Evolutionary conservation across 2,888 invertebrate species (phyloP).

Genomic region (Linnaemya vulpina): DNA sequence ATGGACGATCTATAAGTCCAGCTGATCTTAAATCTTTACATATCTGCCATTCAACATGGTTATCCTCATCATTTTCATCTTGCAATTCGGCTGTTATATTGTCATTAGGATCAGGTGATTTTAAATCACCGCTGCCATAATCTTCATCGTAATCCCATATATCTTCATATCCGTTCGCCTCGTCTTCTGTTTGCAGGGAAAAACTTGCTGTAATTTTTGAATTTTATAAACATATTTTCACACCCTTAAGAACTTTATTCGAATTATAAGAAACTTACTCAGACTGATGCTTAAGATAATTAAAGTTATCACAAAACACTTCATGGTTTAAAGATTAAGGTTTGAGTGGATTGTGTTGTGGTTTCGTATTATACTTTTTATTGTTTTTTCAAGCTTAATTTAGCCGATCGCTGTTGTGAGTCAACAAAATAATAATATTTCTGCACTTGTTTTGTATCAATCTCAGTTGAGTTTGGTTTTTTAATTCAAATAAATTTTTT

Average conservation of each 20-base stretch:
- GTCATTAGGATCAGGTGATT: not conserved
- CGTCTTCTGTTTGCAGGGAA: not conserved
- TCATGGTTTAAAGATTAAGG: constrained; percentile 6
- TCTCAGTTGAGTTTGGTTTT: constrained; percentile 1
- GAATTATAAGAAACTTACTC: constrained; percentile 36
- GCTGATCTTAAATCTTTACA: constrained; percentile 77
- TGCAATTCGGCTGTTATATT: constrained; percentile 60
- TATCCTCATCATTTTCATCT: constrained; percentile 76
- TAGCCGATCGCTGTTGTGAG: constrained; percentile 29
- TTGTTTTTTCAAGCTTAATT: not conserved
- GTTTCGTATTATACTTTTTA: not conserved
- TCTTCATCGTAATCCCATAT: no score
- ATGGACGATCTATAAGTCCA: constrained; percentile 76
- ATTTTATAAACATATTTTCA: no score
- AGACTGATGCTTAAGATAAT: constrained; percentile 5
- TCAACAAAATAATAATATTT: constrained; percentile 43
- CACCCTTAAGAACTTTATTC: not conserved
- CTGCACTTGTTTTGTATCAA: not conserved
- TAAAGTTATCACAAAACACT: constrained; percentile 9
- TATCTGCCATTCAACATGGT: constrained; percentile 75
- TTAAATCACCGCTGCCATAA: constrained; percentile 34
- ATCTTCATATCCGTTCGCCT: constrained; percentile 8
- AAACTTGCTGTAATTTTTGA: constrained; percentile 15
- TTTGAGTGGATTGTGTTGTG: not conserved
- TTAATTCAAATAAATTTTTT: constrained; percentile 7